A percentile compares a stretch with the other conserved stretches of the same genome.
Conservation (phyloP, 2,113 vertebrate genomes). For the Pangasianodon hypophthalmus region DNA sequence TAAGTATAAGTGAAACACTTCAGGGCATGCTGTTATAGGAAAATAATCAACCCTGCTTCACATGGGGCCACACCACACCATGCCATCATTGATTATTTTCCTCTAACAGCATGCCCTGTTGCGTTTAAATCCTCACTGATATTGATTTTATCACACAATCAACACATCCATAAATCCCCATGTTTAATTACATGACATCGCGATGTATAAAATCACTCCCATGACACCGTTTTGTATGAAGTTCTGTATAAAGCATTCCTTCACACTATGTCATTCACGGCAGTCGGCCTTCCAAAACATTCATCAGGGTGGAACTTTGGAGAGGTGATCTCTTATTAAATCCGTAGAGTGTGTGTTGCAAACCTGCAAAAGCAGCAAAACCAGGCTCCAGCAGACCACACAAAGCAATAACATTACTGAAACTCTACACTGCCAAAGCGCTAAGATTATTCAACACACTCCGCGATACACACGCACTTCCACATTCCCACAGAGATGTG, state of each 20-base stretch:
- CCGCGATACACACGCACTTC: neutral
- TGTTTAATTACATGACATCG: neutral
- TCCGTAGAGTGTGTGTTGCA: slow-evolving; percentile 1
- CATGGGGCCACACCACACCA: neutral
- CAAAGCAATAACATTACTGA: slow-evolving; percentile 24
- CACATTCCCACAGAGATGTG: neutral
- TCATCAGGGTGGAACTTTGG: slow-evolving; percentile 24
- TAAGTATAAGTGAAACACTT: neutral
- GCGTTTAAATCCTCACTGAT: no score
- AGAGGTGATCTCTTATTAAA: slow-evolving; percentile 46
- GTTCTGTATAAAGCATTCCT: neutral
- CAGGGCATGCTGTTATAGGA: neutral
- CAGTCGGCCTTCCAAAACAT: slow-evolving; percentile 3
- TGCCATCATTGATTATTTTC: neutral
- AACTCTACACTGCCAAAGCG: slow-evolving; percentile 3
- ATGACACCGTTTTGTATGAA: neutral
- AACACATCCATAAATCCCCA: neutral
- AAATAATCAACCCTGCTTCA: neutral
- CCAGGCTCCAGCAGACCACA: slow-evolving; percentile 28
- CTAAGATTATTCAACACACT: slow-evolving; percentile 27
- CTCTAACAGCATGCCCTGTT: neutral
- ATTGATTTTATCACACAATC: neutral
- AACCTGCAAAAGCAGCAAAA: slow-evolving; percentile 19
- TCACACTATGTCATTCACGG: slow-evolving; percentile 19
- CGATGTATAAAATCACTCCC: neutral